A percentile compares a stretch with the other conserved stretches of the same genome.
Evolutionary conservation across 2,113 vertebrate genomes (phyloP).

Genomic region (Crotalus viridis): DNA sequence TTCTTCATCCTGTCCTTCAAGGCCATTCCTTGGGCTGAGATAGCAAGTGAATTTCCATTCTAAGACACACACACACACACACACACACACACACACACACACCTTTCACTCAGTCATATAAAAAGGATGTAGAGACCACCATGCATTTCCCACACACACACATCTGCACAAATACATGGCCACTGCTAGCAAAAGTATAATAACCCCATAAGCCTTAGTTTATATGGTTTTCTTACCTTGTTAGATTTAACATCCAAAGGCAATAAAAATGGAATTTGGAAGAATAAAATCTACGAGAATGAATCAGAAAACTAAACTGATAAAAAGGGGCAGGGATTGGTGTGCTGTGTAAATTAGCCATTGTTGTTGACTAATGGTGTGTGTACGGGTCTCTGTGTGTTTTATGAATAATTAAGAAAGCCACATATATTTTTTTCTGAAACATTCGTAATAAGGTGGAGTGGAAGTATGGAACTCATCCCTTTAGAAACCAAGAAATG

Average conservation of each 20-base stretch:
- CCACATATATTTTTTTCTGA: not conserved
- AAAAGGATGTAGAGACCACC: not conserved
- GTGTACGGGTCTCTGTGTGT: not conserved
- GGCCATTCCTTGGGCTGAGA: not conserved
- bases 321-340: not conserved
- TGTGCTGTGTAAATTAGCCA: not conserved
- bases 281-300: not conserved
- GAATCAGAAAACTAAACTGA: not conserved
- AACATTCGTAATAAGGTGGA: not conserved
- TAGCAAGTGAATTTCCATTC: not conserved
- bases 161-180: not conserved
- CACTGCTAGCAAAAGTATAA: not conserved
- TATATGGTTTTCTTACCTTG: not conserved
- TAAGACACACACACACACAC: not conserved
- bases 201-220: not conserved
- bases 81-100: too few species aligned
- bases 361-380: too few species aligned
- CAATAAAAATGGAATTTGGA: not conserved
- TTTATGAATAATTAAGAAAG: not conserved
- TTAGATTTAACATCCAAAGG: not conserved
- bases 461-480: not conserved
- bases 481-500: not conserved
- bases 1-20: not conserved
- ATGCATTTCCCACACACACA: not conserved
- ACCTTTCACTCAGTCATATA: not conserved